phyloP scores from a whole-genome alignment of 2,888 invertebrate species.

The Papilio protenor region DNA sequence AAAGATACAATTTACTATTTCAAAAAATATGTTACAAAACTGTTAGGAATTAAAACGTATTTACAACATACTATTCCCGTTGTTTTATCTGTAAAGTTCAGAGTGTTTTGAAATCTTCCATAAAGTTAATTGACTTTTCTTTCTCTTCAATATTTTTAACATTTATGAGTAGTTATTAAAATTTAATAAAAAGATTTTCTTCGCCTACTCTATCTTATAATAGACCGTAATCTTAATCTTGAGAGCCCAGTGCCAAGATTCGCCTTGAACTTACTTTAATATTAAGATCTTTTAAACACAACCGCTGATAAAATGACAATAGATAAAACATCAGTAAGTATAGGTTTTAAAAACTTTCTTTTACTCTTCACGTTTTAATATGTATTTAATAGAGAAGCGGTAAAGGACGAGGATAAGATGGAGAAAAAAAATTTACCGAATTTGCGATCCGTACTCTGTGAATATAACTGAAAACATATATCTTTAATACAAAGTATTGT shows the following conservation, averaged over 20 bases:
- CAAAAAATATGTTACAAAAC: too few species aligned
- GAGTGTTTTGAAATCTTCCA: too few species aligned
- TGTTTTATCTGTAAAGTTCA: too few species aligned
- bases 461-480: not conserved
- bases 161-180: too few species aligned
- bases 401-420: too few species aligned
- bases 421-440: too few species aligned
- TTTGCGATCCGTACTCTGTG: too few species aligned
- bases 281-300: not conserved
- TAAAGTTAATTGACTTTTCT: not conserved
- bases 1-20: too few species aligned
- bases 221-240: slow-evolving; percentile 17
- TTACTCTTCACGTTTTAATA: too few species aligned
- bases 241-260: slow-evolving; percentile 1
- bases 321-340: not conserved
- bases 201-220: slow-evolving; percentile 11
- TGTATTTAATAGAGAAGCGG: too few species aligned
- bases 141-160: not conserved
- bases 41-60: too few species aligned
- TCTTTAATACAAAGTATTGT: not conserved
- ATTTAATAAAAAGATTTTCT: not conserved
- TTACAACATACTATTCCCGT: too few species aligned
- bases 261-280: slow-evolving; percentile 12
- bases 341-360: not conserved
- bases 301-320: not conserved